Evolutionary conservation across 1,140 invertebrate species (phyloP).

Genomic region (Drosophila grimshawi): DNA sequence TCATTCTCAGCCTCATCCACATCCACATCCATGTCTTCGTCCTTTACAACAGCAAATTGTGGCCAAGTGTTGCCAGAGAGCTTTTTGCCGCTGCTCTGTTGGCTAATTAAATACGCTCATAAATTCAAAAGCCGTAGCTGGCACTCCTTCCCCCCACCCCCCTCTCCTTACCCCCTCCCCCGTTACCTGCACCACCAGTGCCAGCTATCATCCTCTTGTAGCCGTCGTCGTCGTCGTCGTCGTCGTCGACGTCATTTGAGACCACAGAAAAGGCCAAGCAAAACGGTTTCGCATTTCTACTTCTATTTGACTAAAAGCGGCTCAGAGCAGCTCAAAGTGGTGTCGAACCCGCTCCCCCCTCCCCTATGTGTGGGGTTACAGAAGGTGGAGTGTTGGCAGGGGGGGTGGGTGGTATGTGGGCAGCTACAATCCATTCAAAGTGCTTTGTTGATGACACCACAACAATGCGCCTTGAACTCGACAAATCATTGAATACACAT

Average conservation of each 20-base stretch:
- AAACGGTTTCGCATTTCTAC: slow-evolving; percentile 38
- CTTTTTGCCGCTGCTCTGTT: slow-evolving; percentile 22
- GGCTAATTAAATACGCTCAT: slow-evolving; percentile 79
- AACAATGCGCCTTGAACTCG: slow-evolving; percentile 45
- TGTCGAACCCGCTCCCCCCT: neutral
- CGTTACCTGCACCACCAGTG: no score
- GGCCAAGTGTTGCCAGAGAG: slow-evolving; percentile 40
- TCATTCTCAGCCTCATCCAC: neutral
- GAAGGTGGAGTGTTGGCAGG: no score
- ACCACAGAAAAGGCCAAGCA: slow-evolving; percentile 28
- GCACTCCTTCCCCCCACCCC: neutral
- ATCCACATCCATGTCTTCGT: neutral
- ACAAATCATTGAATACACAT: slow-evolving; percentile 24
- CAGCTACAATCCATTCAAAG: slow-evolving; percentile 32
- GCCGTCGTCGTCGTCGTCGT: slow-evolving; percentile 1
- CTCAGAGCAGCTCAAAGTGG: slow-evolving; percentile 35
- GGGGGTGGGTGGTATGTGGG: neutral
- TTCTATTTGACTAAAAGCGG: slow-evolving; percentile 36
- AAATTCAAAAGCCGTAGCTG: slow-evolving; percentile 68
- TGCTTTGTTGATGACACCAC: slow-evolving; percentile 35
- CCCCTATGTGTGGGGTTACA: no score
- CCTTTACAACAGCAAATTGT: slow-evolving; percentile 36
- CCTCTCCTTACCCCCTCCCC: neutral
- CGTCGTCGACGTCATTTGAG: slow-evolving; percentile 15
- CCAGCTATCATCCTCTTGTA: neutral